These are phyloP conservation scores for Anisognathus igniventris DNA, from an alignment of 2,797 vertebrate genomes.

Conservation along the genomic window DNA sequence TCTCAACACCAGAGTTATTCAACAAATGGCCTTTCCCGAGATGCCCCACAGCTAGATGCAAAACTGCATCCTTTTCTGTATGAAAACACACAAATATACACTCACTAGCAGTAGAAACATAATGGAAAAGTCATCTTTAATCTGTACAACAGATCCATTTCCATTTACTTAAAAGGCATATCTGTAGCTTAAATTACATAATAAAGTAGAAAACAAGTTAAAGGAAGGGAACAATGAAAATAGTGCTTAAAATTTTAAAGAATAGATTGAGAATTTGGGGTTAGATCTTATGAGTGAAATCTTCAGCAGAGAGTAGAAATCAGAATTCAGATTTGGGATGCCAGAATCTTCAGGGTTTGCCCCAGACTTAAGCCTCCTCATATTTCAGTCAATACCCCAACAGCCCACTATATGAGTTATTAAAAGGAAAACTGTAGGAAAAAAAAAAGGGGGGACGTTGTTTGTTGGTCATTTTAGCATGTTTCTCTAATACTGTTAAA, in stretches of 20 bases:
- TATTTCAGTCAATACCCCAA: neutral
- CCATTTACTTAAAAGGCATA: neutral
- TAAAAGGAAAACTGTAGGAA: neutral
- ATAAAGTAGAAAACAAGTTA: neutral
- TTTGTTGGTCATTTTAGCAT: neutral
- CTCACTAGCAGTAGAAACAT: neutral
- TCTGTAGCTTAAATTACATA: neutral
- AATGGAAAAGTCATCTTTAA: neutral
- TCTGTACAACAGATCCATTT: neutral
- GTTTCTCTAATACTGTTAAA: neutral
- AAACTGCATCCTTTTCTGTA: neutral
- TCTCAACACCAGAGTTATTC: neutral
- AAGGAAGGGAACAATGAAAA: neutral
- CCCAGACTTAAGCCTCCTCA: neutral
- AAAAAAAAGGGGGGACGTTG: fast-evolving
- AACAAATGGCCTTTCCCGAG: neutral
- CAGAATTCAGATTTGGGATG: neutral
- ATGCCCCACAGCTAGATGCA: neutral
- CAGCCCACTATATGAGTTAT: neutral
- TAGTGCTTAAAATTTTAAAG: neutral
- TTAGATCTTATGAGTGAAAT: neutral
- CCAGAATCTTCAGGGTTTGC: neutral
- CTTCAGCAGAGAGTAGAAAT: neutral
- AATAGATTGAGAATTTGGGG: neutral
- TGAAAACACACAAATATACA: neutral